Percentiles rank a stretch among this genome's conserved stretches.
Conservation (phyloP, 2,888 invertebrate genomes). For the Drosophila recens region DNA sequence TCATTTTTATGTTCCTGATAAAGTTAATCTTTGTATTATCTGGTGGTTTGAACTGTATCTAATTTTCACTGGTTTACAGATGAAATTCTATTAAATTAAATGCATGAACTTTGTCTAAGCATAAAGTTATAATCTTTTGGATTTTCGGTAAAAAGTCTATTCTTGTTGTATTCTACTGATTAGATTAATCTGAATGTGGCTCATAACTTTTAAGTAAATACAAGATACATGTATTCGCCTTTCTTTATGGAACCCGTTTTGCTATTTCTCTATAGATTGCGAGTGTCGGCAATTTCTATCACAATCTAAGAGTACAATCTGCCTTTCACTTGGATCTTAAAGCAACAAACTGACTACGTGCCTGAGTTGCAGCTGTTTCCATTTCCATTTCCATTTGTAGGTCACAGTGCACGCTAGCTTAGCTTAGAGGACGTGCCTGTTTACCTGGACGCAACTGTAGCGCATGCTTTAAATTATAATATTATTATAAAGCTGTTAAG, state of each 20-base stretch:
- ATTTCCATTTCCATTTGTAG: slow-evolving; percentile 9
- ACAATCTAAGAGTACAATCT: slow-evolving; percentile 6
- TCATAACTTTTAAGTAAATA: neutral
- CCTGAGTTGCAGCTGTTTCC: slow-evolving; percentile 20
- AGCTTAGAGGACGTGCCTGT: neutral
- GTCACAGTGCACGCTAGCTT: neutral
- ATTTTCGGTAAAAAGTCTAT: neutral
- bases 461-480: too few species aligned
- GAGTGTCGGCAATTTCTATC: slow-evolving; percentile 7
- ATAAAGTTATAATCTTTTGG: neutral
- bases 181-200: slow-evolving; percentile 9
- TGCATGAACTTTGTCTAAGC: neutral
- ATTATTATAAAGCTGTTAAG: too few species aligned
- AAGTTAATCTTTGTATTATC: neutral
- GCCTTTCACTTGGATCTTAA: neutral
- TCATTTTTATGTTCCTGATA: slow-evolving; percentile 6
- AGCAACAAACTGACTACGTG: slow-evolving; percentile 1
- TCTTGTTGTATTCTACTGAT: slow-evolving; percentile 2
- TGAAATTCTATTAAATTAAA: neutral
- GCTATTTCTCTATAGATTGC: slow-evolving; percentile 4
- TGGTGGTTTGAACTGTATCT: neutral
- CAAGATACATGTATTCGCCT: neutral
- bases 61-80: neutral
- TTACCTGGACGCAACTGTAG: slow-evolving; percentile 19
- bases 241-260: slow-evolving; percentile 5